These are phyloP conservation scores for Belgica antarctica DNA, from an alignment of 2,888 invertebrate species.

Conservation along the genomic window DNA sequence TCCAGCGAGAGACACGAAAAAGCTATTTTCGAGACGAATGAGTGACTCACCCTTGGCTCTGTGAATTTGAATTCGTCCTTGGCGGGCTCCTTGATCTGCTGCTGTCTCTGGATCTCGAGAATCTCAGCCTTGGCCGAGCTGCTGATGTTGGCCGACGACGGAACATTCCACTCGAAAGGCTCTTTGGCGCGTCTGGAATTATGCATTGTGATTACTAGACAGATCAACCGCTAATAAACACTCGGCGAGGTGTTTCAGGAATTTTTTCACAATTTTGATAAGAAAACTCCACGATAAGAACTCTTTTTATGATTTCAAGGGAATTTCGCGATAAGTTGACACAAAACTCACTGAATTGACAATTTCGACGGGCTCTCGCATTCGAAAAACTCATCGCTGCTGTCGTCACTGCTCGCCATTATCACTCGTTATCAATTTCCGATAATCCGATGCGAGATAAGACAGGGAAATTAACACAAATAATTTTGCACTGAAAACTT, in stretches of 20 bases:
- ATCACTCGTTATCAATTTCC: not conserved
- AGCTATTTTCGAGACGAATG: not conserved
- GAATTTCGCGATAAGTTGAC: not conserved
- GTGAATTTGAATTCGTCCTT: slow-evolving; percentile 50
- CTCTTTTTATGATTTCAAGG: not conserved
- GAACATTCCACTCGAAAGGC: slow-evolving; percentile 31
- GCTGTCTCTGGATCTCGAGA: slow-evolving; percentile 48
- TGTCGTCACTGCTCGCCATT: slow-evolving; percentile 28
- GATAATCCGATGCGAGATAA: not conserved
- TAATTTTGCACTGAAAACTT: not conserved
- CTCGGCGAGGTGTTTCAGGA: not conserved
- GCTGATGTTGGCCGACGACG: slow-evolving; percentile 49
- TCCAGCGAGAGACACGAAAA: not conserved
- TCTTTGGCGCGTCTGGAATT: slow-evolving; percentile 32
- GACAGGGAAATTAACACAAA: not conserved
- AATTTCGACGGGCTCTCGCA: slow-evolving; percentile 39
- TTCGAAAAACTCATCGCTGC: slow-evolving; percentile 39
- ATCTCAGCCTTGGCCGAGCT: slow-evolving; percentile 48
- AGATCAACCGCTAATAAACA: not conserved
- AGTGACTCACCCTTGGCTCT: slow-evolving; percentile 52
- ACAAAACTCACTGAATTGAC: slow-evolving; percentile 29
- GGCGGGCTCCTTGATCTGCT: slow-evolving; percentile 47
- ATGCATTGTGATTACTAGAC: not conserved
- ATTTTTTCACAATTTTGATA: not conserved
- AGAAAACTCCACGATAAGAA: slow-evolving; percentile 31